Evolutionary conservation across 1,140 invertebrate genomes (phyloP).

Genomic region (Alviniconcha marisindica): DNA sequence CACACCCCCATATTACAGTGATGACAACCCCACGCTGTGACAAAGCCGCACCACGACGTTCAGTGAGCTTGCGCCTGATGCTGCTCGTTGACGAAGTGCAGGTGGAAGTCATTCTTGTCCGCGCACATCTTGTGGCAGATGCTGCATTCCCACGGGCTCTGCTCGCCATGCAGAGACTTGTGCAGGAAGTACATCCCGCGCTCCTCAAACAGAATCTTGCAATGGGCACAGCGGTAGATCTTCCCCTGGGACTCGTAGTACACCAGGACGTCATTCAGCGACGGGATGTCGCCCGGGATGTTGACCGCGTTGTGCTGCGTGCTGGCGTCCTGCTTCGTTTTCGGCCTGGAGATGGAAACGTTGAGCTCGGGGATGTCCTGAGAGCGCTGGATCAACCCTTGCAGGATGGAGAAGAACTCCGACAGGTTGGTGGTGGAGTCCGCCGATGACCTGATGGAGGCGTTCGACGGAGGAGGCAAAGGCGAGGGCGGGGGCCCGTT

Average conservation of each 20-base stretch:
- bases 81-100: constrained; percentile 70
- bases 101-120: constrained; percentile 69
- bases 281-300: constrained; percentile 52
- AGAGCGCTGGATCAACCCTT: constrained; percentile 50
- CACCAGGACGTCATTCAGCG: constrained; percentile 61
- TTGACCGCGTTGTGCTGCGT: constrained; percentile 52
- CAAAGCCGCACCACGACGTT: too few species aligned
- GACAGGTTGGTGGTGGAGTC: constrained; percentile 62
- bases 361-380: constrained; percentile 52
- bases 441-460: constrained; percentile 41
- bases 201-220: constrained; percentile 68
- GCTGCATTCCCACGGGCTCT: constrained; percentile 69
- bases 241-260: constrained; percentile 67
- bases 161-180: constrained; percentile 62
- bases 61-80: constrained; percentile 41
- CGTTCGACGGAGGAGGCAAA: neutral
- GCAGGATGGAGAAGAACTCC: constrained; percentile 55
- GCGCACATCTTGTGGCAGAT: constrained; percentile 67
- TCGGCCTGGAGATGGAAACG: constrained; percentile 44
- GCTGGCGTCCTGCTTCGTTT: constrained; percentile 43
- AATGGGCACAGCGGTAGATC: constrained; percentile 65
- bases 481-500: neutral
- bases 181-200: constrained; percentile 69
- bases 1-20: too few species aligned
- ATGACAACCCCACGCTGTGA: too few species aligned